Conservation (phyloP, 2,113 vertebrate genomes). For the Spea bombifrons region DNA sequence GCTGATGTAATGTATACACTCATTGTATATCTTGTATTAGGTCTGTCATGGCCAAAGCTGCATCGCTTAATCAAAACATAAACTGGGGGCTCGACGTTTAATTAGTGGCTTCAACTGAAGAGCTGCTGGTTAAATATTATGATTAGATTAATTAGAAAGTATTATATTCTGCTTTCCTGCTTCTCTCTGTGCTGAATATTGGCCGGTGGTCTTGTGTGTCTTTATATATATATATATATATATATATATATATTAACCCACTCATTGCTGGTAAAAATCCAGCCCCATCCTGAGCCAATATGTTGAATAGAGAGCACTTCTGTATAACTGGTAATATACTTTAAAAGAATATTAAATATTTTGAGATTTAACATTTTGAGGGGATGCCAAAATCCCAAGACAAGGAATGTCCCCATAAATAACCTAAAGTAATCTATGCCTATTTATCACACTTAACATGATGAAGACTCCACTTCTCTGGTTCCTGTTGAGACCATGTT, state of each 20-base stretch:
- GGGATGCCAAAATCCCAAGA: too few species aligned
- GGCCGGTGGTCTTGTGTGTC: conserved; percentile 16
- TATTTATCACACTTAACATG: too few species aligned
- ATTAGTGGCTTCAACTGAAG: conserved; percentile 20
- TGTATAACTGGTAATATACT: too few species aligned
- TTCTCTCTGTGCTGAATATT: conserved; percentile 26
- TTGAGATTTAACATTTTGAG: too few species aligned
- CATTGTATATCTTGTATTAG: conserved; percentile 26
- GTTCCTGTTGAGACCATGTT: too few species aligned
- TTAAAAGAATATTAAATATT: too few species aligned
- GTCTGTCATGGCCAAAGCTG: conserved; percentile 2
- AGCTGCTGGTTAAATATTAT: conserved; percentile 34
- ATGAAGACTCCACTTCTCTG: too few species aligned
- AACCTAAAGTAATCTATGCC: too few species aligned
- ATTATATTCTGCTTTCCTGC: conserved; percentile 15
- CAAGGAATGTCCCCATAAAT: too few species aligned
- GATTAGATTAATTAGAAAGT: conserved; percentile 37
- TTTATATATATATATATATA: too few species aligned
- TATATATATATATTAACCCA: conserved; percentile 11
- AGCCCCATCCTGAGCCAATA: not conserved
- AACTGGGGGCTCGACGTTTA: conserved; percentile 14
- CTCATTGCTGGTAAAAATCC: not conserved
- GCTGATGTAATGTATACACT: conserved; percentile 40
- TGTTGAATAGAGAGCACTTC: too few species aligned
- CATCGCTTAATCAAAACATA: conserved; percentile 32